A percentile compares a stretch with the other conserved stretches of the same genome.
Conservation (phyloP, 2,888 invertebrate genomes). For the Trypoxylon attenuatum region DNA sequence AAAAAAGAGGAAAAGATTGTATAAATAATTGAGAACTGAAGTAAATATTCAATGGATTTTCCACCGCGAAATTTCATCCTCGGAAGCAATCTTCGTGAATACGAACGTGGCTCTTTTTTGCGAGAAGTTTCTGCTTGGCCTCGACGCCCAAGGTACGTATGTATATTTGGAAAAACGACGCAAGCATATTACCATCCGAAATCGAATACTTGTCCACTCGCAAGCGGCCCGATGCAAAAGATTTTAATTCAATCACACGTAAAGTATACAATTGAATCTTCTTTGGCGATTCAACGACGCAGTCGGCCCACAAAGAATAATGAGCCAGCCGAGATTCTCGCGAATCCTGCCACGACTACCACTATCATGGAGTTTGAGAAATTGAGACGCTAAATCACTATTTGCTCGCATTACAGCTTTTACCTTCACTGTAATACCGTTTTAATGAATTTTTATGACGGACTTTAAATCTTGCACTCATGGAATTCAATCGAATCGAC, state of each 20-base stretch:
- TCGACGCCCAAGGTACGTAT: no score
- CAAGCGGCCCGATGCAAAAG: conserved; percentile 1
- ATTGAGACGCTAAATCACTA: conserved; percentile 15
- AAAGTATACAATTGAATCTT: conserved; percentile 28
- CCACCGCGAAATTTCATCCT: no score
- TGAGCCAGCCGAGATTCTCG: neutral
- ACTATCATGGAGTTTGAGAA: conserved; percentile 7
- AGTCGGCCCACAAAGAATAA: no score
- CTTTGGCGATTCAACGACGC: neutral
- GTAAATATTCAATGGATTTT: no score
- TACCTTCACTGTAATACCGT: conserved; percentile 6
- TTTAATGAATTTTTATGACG: conserved; percentile 13
- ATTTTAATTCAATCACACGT: conserved; percentile 33
- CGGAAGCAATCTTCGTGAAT: no score
- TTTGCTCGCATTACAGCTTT: neutral
- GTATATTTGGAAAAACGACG: no score
- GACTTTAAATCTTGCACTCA: neutral
- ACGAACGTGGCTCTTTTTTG: no score
- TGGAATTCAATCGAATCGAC: no score
- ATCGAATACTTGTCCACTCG: conserved; percentile 9
- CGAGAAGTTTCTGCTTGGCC: no score
- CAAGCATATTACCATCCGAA: neutral
- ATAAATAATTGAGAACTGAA: no score
- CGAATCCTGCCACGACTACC: neutral
- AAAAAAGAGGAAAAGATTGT: no score